Evolutionary conservation across 2,797 vertebrate genomes (phyloP).

Genomic region (Anguilla obscura): DNA sequence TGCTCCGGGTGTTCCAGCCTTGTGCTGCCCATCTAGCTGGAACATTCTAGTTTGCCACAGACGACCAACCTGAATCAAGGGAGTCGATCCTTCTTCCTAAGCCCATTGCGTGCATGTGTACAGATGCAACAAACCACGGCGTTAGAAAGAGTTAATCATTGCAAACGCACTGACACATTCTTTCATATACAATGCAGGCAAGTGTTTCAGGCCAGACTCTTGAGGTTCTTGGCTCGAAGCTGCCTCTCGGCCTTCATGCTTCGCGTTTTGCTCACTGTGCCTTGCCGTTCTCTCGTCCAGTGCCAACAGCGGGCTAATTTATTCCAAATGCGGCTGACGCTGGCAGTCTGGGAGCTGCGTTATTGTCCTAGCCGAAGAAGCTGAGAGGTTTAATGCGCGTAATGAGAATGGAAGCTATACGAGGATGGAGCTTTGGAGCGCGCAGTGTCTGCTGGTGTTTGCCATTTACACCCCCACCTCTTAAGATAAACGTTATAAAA

Average conservation of each 20-base stretch:
- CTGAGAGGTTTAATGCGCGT: constrained; percentile 16
- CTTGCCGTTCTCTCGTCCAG: constrained; percentile 74
- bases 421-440: constrained; percentile 19
- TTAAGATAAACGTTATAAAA: constrained; percentile 17
- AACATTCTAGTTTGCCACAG: background rate
- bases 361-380: constrained; percentile 26
- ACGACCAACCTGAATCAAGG: background rate
- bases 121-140: background rate
- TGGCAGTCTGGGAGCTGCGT: constrained; percentile 56
- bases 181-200: constrained; percentile 37
- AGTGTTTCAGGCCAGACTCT: constrained; percentile 28
- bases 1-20: background rate
- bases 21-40: background rate
- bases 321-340: constrained; percentile 63
- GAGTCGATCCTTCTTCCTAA: background rate
- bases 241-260: constrained; percentile 71
- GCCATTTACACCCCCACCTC: background rate
- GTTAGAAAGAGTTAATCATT: constrained; percentile 30
- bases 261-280: constrained; percentile 72
- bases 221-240: constrained; percentile 49
- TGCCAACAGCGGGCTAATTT: constrained; percentile 70
- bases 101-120: background rate
- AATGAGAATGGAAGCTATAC: constrained; percentile 20
- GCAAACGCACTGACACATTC: constrained; percentile 14
- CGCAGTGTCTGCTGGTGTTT: constrained; percentile 44